Conservation (phyloP, 2,888 invertebrate genomes). For the Saturnia pavonia region DNA sequence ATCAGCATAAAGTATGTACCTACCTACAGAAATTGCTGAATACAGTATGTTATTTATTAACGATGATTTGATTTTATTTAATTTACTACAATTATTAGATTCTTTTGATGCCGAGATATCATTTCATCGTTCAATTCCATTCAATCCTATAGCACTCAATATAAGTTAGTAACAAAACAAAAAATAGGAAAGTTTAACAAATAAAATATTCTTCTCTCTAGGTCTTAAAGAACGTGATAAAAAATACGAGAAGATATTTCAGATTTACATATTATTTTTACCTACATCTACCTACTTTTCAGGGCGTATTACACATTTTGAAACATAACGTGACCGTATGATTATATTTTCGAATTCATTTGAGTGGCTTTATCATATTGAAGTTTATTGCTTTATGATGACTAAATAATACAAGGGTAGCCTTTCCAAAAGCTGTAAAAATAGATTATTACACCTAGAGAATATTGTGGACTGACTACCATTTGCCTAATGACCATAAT, state of each 20-base stretch:
- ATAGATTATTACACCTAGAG: constrained; percentile 27
- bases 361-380: constrained; percentile 27
- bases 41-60: not conserved
- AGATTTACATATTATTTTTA: not conserved
- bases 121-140: not conserved
- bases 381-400: constrained; percentile 30
- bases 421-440: constrained; percentile 30
- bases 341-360: constrained; percentile 6
- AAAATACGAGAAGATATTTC: not conserved
- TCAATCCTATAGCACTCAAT: not conserved
- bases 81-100: not conserved
- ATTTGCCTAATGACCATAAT: constrained; percentile 9
- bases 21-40: not conserved
- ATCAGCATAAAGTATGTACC: not conserved
- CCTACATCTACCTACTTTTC: not conserved
- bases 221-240: not conserved
- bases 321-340: not conserved
- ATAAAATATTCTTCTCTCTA: not conserved
- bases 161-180: not conserved
- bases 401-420: constrained; percentile 23
- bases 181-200: not conserved
- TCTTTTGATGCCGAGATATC: not conserved
- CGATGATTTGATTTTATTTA: not conserved
- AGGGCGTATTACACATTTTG: not conserved
- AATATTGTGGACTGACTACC: not conserved